Evolutionary conservation across 2,888 invertebrate species (phyloP).

Genomic region (Pseudolycoriella hygida): DNA sequence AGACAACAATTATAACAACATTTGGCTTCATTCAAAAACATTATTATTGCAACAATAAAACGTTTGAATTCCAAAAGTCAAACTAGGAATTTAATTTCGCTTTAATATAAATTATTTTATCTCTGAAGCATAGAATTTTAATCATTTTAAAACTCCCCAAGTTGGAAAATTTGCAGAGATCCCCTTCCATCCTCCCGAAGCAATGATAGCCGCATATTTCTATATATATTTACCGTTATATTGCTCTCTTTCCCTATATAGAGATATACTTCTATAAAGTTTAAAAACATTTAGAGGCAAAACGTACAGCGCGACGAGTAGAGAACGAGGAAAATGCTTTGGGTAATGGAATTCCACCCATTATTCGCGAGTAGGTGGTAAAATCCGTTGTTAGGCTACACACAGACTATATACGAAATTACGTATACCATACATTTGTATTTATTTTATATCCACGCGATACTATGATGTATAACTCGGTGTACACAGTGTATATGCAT

Average conservation of each 20-base stretch:
- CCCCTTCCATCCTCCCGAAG: constrained; percentile 1
- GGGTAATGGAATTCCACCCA: constrained; percentile 5
- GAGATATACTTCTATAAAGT: background rate
- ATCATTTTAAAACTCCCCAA: constrained; percentile 11
- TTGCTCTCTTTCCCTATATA: no score
- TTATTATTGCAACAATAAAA: constrained; percentile 5
- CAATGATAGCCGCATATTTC: background rate
- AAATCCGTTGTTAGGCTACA: constrained; percentile 1
- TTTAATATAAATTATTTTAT: constrained; percentile 12
- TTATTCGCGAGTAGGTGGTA: constrained; percentile 5
- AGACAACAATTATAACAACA: no score
- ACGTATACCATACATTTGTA: no score
- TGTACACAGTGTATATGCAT: background rate
- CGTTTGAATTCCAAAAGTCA: constrained; percentile 7
- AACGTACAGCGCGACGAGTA: background rate
- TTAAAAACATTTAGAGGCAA: background rate
- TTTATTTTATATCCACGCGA: no score
- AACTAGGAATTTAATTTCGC: constrained; percentile 11
- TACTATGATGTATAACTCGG: no score
- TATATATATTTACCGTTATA: background rate
- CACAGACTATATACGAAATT: background rate
- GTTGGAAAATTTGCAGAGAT: constrained; percentile 3
- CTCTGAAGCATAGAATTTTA: constrained; percentile 12
- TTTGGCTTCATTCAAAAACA: constrained; percentile 3
- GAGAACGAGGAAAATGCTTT: background rate